A percentile compares a stretch with the other conserved stretches of the same genome.
These are phyloP conservation scores for Lasioglossum calceatum DNA, from an alignment of 2,888 invertebrate species.

Conservation along the genomic window DNA sequence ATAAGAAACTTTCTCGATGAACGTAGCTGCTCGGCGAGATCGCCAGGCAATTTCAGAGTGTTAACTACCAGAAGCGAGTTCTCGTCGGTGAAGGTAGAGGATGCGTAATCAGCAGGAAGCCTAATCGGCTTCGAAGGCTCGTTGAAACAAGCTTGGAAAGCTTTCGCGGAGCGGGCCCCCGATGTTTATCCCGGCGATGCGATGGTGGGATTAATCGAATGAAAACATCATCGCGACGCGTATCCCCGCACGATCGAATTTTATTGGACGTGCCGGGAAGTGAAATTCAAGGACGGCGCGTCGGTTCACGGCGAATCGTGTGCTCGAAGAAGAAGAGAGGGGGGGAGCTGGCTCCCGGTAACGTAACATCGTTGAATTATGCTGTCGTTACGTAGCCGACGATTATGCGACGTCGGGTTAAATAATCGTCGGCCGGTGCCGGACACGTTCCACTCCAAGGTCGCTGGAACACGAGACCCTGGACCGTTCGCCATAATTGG, in stretches of 20 bases:
- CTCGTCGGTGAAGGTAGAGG: neutral
- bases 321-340: slow-evolving; percentile 1
- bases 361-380: slow-evolving; percentile 67
- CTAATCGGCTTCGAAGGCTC: neutral
- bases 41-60: neutral
- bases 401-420: slow-evolving; percentile 68
- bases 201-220: slow-evolving; percentile 31
- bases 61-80: neutral
- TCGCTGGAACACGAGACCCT: slow-evolving; percentile 34
- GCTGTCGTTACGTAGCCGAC: slow-evolving; percentile 65
- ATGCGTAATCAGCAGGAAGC: neutral
- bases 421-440: slow-evolving; percentile 62
- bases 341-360: slow-evolving; percentile 21
- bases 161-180: neutral
- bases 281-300: slow-evolving; percentile 65
- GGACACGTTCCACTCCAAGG: slow-evolving; percentile 60
- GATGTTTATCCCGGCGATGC: neutral
- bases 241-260: slow-evolving; percentile 50
- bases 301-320: slow-evolving; percentile 4
- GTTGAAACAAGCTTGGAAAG: neutral
- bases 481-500: slow-evolving; percentile 41
- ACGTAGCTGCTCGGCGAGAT: neutral
- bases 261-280: slow-evolving; percentile 56
- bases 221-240: slow-evolving; percentile 28
- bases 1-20: neutral